phyloP scores from a whole-genome alignment of 2,113 vertebrate genomes.

The Heloderma charlesbogerti region DNA sequence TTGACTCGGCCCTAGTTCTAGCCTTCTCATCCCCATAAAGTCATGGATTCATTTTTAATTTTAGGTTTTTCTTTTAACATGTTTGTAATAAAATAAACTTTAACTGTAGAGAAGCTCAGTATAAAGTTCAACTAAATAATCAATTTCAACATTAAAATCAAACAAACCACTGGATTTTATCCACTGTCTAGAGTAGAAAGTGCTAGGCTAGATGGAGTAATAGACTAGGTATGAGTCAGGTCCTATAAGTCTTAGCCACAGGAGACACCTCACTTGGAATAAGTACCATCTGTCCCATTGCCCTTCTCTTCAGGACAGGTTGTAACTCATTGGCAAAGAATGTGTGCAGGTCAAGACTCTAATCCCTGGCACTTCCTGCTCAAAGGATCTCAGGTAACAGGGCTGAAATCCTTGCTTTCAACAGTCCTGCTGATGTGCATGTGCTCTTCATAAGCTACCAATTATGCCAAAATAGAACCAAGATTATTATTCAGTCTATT shows the following conservation, averaged over 20 bases:
- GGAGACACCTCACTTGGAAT: not conserved
- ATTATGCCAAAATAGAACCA: slow-evolving; percentile 11
- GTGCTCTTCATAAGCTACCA: not conserved
- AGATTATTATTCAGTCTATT: slow-evolving; percentile 24
- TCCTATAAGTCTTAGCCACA: not conserved
- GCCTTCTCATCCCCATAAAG: not conserved
- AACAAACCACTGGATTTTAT: not conserved
- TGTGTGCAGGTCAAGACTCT: not conserved
- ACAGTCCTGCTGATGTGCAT: not conserved
- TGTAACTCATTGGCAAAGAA: not conserved
- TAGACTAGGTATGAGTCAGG: not conserved
- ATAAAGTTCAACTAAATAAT: not conserved
- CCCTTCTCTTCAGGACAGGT: not conserved
- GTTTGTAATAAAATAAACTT: not conserved
- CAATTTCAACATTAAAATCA: not conserved
- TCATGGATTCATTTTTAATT: not conserved
- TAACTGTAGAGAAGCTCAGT: not conserved
- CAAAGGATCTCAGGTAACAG: not conserved
- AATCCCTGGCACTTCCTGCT: not conserved
- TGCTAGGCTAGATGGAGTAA: not conserved
- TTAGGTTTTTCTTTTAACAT: not conserved
- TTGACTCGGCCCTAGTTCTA: not conserved
- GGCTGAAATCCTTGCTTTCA: not conserved
- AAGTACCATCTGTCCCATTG: not conserved
- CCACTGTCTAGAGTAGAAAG: not conserved